Evolutionary conservation across 1,140 invertebrate genomes (phyloP).

Genomic region (Phenacoccus solenopsis): DNA sequence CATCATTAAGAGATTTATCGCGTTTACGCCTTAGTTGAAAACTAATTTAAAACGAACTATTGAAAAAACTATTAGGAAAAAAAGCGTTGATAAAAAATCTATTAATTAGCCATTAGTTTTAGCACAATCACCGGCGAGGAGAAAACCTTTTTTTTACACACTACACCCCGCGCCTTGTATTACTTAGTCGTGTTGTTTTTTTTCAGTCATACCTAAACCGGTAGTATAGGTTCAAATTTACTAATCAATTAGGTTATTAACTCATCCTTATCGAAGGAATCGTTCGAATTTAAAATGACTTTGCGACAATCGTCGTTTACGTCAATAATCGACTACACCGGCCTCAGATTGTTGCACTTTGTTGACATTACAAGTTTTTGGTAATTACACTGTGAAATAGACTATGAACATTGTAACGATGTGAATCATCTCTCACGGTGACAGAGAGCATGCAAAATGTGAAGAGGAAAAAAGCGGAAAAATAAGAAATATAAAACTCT

Average conservation of each 20-base stretch:
- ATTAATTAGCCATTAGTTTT: background rate
- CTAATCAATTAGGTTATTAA: slow-evolving; percentile 18
- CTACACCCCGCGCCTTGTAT: too few species aligned
- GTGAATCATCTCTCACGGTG: slow-evolving; percentile 11
- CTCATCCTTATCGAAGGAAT: slow-evolving; percentile 9
- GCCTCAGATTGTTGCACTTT: slow-evolving; percentile 14
- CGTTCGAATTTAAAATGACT: slow-evolving; percentile 16
- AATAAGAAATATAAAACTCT: background rate
- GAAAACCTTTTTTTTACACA: background rate
- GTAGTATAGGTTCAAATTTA: slow-evolving; percentile 7
- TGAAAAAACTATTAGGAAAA: background rate
- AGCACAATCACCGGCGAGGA: background rate
- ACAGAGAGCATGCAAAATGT: slow-evolving; percentile 10
- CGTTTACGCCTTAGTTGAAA: background rate
- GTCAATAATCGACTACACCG: background rate
- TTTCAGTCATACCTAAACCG: background rate
- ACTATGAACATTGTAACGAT: slow-evolving; percentile 9
- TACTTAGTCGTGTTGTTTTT: background rate
- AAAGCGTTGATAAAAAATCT: too few species aligned
- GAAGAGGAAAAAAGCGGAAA: slow-evolving; percentile 12
- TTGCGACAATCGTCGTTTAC: slow-evolving; percentile 16
- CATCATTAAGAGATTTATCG: background rate
- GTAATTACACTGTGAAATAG: slow-evolving; percentile 15
- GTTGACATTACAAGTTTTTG: slow-evolving; percentile 15
- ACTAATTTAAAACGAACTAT: background rate